These are phyloP conservation scores for Pterocles burchelli DNA, from an alignment of 2,113 vertebrate genomes.

Conservation along the genomic window DNA sequence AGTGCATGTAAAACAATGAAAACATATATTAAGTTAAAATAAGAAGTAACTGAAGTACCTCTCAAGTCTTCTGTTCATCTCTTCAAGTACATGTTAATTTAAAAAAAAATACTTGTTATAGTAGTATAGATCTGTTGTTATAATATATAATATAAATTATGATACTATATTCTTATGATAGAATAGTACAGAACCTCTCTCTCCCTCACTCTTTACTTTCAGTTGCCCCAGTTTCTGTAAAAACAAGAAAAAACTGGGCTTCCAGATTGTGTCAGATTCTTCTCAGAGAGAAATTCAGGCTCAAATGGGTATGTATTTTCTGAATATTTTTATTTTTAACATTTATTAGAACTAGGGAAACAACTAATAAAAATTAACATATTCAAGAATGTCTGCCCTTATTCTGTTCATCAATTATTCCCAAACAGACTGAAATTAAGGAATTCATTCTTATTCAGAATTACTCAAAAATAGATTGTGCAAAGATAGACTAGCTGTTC, in stretches of 20 bases:
- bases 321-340: not conserved
- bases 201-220: not conserved
- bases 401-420: constrained; percentile 40
- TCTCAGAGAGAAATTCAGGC: not conserved
- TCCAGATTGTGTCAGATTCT: not conserved
- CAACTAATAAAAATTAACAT: not conserved
- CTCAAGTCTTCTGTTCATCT: not conserved
- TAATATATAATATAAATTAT: not conserved
- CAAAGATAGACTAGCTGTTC: not conserved
- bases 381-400: not conserved
- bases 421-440: constrained; percentile 2
- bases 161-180: not conserved
- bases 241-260: not conserved
- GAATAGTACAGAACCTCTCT: not conserved
- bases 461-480: not conserved
- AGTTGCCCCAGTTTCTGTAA: not conserved
- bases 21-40: not conserved
- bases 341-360: not conserved
- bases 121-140: not conserved
- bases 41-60: not conserved
- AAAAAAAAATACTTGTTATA: not conserved
- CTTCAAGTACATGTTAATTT: not conserved
- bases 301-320: not conserved
- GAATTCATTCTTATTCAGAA: not conserved
- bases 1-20: constrained; percentile 7